Conservation (phyloP, 2,888 invertebrate species). For the Orthonychiurus folsomi region DNA sequence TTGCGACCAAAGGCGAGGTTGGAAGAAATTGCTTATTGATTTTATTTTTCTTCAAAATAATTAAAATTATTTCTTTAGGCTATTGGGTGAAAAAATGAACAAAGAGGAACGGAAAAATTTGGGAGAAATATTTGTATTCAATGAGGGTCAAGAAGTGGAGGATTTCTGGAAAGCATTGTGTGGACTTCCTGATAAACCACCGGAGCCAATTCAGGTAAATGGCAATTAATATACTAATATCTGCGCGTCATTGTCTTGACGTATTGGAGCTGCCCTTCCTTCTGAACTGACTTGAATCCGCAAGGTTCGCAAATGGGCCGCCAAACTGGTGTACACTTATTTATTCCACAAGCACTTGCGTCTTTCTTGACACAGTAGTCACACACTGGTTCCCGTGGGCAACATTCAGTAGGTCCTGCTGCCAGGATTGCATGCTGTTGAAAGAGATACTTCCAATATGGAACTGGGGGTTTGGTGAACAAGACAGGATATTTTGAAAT, state of each 20-base stretch:
- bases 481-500: neutral
- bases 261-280: neutral
- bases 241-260: neutral
- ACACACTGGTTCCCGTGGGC: neutral
- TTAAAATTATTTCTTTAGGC: constrained; percentile 45
- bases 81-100: constrained; percentile 96
- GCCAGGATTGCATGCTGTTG: neutral
- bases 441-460: neutral
- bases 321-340: neutral
- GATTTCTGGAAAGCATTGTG: constrained; percentile 72
- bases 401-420: neutral
- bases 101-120: constrained; percentile 95
- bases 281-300: neutral
- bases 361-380: neutral
- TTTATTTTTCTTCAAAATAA: constrained; percentile 1
- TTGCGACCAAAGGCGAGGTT: constrained; percentile 67
- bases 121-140: constrained; percentile 76
- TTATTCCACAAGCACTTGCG: neutral
- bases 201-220: neutral
- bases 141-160: constrained; percentile 68
- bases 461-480: neutral
- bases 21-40: neutral
- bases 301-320: neutral
- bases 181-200: neutral
- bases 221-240: too few relatives aligned